Evolutionary conservation across 1,140 invertebrate species (phyloP).

Genomic region (Diplogasteroides magnus): DNA sequence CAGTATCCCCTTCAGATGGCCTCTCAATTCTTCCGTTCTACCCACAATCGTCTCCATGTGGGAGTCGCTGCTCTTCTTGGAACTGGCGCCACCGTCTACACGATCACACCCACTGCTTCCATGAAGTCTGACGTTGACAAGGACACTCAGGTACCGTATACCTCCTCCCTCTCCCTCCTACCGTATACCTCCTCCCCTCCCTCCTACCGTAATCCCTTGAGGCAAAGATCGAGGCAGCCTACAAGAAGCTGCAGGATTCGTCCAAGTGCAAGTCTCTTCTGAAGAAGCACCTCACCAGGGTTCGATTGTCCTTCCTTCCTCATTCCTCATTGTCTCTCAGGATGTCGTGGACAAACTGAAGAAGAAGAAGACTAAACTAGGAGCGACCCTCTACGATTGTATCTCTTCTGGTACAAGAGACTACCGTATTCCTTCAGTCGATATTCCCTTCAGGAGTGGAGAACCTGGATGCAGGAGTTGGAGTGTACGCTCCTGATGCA

Average conservation of each 20-base stretch:
- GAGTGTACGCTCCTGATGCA: constrained; percentile 90
- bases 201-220: not conserved
- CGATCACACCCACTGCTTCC: not conserved
- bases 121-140: not conserved
- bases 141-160: not conserved
- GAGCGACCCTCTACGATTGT: constrained; percentile 49
- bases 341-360: constrained; percentile 39
- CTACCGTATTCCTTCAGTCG: no score
- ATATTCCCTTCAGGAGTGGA: no score
- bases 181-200: not conserved
- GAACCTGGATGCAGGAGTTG: constrained; percentile 69
- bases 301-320: no score
- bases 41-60: no score
- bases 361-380: constrained; percentile 48
- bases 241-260: constrained; percentile 24
- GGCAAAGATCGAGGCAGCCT: constrained; percentile 30
- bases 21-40: not conserved
- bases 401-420: no score
- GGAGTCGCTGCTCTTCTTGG: not conserved
- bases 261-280: constrained; percentile 47
- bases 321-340: no score
- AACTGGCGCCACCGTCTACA: not conserved
- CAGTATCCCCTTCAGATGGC: constrained; percentile 1
- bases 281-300: constrained; percentile 48
- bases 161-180: not conserved